Evolutionary conservation across 2,888 invertebrate genomes (phyloP).

Genomic region (Drosophila pseudotalamancana): DNA sequence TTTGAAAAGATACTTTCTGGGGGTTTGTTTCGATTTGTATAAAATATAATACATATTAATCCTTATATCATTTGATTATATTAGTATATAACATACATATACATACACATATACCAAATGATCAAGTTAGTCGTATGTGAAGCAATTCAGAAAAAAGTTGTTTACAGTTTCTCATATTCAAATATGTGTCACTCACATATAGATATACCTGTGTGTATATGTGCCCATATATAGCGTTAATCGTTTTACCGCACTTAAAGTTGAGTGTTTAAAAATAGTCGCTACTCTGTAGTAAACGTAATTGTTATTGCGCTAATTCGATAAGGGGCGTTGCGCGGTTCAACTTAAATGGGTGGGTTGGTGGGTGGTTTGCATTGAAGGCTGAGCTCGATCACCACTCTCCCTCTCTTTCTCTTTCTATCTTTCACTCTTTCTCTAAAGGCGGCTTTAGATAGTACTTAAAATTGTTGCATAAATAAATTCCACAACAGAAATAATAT

Average conservation of each 20-base stretch:
- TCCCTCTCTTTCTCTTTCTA: neutral
- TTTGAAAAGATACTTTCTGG: no score
- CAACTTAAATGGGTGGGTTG: constrained; percentile 8
- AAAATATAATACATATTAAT: no score
- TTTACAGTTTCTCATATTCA: constrained; percentile 21
- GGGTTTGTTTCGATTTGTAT: no score
- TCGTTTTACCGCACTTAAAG: constrained; percentile 32
- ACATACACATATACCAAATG: no score
- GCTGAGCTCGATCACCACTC: neutral
- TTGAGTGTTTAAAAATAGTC: constrained; percentile 51
- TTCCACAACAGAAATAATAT: constrained; percentile 30
- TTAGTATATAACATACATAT: no score
- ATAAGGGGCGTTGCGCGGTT: constrained; percentile 39
- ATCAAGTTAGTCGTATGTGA: no score
- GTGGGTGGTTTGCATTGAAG: neutral
- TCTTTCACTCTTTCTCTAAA: neutral
- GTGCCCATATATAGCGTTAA: constrained; percentile 12
- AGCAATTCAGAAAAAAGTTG: constrained; percentile 31
- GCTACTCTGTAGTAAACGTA: constrained; percentile 25
- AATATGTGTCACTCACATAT: neutral
- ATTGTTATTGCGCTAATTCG: constrained; percentile 52
- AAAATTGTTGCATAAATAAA: constrained; percentile 40
- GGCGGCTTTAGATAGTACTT: constrained; percentile 23
- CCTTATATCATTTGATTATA: no score
- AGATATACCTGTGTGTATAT: neutral